These are phyloP conservation scores for Endomychus coccineus DNA, from an alignment of 2,888 invertebrate genomes.

Conservation along the genomic window DNA sequence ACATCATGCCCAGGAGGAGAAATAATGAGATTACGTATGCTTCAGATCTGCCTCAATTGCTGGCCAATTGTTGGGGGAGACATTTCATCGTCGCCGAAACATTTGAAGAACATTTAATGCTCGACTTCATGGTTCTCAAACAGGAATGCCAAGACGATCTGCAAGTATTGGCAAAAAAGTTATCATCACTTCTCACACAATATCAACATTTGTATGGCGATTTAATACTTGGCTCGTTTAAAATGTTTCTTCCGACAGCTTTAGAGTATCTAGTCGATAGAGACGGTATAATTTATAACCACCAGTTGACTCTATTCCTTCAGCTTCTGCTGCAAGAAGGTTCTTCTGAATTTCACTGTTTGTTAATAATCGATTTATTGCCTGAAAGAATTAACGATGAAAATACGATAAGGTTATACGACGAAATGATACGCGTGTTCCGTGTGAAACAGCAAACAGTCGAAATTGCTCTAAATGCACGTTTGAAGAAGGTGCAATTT, in stretches of 20 bases:
- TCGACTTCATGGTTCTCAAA: slow-evolving; percentile 9
- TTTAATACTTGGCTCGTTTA: background rate
- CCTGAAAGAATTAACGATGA: too few relatives aligned
- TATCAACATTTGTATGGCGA: slow-evolving; percentile 1
- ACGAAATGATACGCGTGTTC: too few relatives aligned
- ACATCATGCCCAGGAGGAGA: background rate
- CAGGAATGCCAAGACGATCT: background rate
- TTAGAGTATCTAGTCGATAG: background rate
- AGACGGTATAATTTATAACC: too few relatives aligned
- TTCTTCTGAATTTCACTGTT: too few relatives aligned
- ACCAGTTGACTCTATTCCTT: too few relatives aligned
- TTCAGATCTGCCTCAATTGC: background rate
- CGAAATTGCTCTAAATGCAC: too few relatives aligned
- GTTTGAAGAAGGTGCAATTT: too few relatives aligned
- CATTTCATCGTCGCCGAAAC: slow-evolving; percentile 1
- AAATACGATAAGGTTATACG: too few relatives aligned
- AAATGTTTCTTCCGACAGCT: background rate
- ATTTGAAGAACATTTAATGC: slow-evolving; percentile 8
- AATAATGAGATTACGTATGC: background rate
- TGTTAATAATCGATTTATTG: too few relatives aligned
- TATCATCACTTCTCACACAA: background rate
- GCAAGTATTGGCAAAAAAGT: background rate
- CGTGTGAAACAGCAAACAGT: too few relatives aligned
- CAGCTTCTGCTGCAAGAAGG: too few relatives aligned
- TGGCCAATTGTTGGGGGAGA: slow-evolving; percentile 5